Percentiles rank a stretch among this genome's conserved stretches.
phyloP scores from a whole-genome alignment of 2,888 invertebrate species.

The Sericinus montela region DNA sequence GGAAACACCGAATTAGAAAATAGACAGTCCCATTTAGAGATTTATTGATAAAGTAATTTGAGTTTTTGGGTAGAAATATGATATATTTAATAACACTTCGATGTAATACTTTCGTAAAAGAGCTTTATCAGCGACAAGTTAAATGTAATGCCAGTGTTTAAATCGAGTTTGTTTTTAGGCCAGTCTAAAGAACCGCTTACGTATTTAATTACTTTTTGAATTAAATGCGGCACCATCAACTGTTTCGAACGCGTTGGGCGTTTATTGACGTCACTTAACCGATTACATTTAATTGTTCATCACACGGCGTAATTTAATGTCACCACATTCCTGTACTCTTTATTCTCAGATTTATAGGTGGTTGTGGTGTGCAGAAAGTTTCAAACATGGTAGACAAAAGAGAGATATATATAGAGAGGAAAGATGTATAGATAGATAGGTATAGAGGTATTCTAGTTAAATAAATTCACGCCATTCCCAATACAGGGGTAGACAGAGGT shows the following conservation, averaged over 20 bases:
- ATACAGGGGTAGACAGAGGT: too few relatives aligned
- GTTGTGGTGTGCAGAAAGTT: too few relatives aligned
- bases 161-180: background rate
- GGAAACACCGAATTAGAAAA: too few relatives aligned
- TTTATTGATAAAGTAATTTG: too few relatives aligned
- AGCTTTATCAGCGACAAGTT: background rate
- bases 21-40: too few relatives aligned
- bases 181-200: background rate
- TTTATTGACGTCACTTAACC: background rate
- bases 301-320: background rate
- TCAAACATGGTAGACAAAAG: too few relatives aligned
- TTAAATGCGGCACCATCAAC: background rate
- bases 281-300: background rate
- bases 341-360: background rate
- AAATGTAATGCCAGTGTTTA: background rate
- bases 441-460: too few relatives aligned
- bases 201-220: background rate
- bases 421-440: too few relatives aligned
- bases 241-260: background rate
- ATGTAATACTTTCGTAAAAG: background rate
- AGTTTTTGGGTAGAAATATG: too few relatives aligned
- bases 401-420: too few relatives aligned
- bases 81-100: too few relatives aligned
- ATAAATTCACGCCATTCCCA: too few relatives aligned
- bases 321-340: background rate